phyloP scores from a whole-genome alignment of 2,797 vertebrate genomes.

The Sciurus carolinensis region DNA sequence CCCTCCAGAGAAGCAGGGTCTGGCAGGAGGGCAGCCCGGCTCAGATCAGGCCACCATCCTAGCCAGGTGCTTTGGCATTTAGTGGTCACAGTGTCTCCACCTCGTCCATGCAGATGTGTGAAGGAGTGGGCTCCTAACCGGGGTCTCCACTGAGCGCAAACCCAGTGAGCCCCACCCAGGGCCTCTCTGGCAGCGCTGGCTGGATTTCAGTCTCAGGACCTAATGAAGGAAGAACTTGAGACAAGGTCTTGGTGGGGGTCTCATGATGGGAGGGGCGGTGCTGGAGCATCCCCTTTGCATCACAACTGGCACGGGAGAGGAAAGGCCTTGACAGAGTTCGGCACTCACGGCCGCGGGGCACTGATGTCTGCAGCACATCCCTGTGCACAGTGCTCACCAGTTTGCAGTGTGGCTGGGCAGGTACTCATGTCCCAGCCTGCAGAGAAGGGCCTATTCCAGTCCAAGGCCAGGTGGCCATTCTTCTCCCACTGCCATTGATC shows the following conservation, averaged over 20 bases:
- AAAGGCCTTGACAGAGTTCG: not conserved
- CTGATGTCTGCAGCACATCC: not conserved
- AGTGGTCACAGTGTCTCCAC: not conserved
- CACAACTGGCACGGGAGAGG: not conserved
- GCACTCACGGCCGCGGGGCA: not conserved
- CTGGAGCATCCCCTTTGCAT: not conserved
- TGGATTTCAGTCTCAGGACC: not conserved
- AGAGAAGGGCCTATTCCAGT: too few relatives aligned
- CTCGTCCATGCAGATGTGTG: not conserved
- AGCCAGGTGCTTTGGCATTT: not conserved
- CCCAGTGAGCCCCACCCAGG: too few relatives aligned
- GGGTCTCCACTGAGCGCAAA: too few relatives aligned
- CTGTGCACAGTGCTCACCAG: not conserved
- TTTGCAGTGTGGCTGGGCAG: too few relatives aligned
- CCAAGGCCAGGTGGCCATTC: too few relatives aligned
- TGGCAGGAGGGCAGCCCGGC: not conserved
- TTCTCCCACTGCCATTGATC: not conserved
- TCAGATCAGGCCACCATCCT: not conserved
- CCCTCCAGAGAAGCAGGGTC: not conserved
- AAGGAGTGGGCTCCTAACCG: not conserved
- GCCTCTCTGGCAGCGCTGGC: not conserved
- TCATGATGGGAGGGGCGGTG: not conserved
- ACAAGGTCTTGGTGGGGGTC: not conserved
- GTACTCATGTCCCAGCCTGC: too few relatives aligned
- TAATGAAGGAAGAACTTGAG: constrained; percentile 37